Percentiles rank a stretch among this genome's conserved stretches.
Conservation (phyloP, 2,888 invertebrate species). For the Nowickia ferox region DNA sequence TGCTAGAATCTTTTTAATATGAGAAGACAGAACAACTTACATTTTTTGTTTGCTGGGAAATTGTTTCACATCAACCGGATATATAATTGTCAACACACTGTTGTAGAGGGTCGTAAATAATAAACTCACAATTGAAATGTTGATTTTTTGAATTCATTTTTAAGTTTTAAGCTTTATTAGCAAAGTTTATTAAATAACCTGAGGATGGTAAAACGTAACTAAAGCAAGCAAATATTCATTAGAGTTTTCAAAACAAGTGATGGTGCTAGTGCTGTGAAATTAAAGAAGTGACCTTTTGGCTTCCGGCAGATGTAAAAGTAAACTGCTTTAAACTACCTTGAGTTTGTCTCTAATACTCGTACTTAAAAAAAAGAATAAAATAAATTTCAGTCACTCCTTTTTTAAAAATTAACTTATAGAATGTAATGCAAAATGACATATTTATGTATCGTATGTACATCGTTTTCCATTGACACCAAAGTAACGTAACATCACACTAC, state of each 20-base stretch:
- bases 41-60: no score
- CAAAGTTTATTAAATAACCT: no score
- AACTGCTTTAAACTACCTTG: constrained; percentile 10
- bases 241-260: not conserved
- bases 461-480: constrained; percentile 55
- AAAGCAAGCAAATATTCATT: no score
- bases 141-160: no score
- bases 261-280: not conserved
- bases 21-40: no score
- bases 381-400: constrained; percentile 8
- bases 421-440: constrained; percentile 4
- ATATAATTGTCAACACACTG: no score
- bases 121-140: no score
- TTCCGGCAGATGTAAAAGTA: not conserved
- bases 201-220: no score
- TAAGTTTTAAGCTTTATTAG: no score
- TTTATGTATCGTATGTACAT: not conserved
- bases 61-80: no score
- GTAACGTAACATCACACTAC: constrained; percentile 22
- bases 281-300: not conserved
- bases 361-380: not conserved
- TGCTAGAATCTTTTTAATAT: no score
- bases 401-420: constrained; percentile 4
- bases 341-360: constrained; percentile 4
- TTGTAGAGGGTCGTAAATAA: no score